Evolutionary conservation across 1,140 invertebrate genomes (phyloP).

Genomic region (Mactra quadrangularis): DNA sequence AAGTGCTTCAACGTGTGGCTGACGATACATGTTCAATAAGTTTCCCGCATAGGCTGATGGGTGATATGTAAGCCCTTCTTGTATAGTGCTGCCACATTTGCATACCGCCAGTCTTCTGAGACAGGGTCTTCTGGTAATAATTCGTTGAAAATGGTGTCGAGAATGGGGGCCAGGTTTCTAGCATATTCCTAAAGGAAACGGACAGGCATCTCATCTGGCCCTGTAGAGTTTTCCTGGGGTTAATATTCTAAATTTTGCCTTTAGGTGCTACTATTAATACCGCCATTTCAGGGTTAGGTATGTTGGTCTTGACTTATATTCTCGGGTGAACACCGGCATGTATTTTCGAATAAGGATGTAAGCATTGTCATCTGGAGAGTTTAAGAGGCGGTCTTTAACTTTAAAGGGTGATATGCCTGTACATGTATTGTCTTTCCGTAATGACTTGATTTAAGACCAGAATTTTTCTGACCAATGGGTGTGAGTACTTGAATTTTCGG

Average conservation of each 20-base stretch:
- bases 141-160: conserved; percentile 10
- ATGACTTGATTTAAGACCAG: background rate
- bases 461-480: background rate
- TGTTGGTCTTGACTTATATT: background rate
- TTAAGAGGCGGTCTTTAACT: background rate
- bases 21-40: conserved; percentile 7
- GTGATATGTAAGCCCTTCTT: conserved; percentile 17
- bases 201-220: too few relatives aligned
- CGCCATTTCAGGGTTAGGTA: background rate
- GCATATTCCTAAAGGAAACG: too few relatives aligned
- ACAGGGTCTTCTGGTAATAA: conserved; percentile 1
- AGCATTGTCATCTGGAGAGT: background rate
- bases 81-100: conserved; percentile 13
- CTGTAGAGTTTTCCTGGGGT: too few relatives aligned
- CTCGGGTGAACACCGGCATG: background rate
- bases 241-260: too few relatives aligned
- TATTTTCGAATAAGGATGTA: background rate
- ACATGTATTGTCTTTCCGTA: background rate
- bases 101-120: background rate
- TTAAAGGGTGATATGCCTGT: background rate
- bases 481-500: too few relatives aligned
- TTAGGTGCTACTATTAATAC: too few relatives aligned
- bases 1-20: conserved; percentile 12
- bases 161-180: too few relatives aligned
- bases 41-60: conserved; percentile 6